phyloP scores from a whole-genome alignment of 2,888 invertebrate genomes.

The Eristalis tenax region DNA sequence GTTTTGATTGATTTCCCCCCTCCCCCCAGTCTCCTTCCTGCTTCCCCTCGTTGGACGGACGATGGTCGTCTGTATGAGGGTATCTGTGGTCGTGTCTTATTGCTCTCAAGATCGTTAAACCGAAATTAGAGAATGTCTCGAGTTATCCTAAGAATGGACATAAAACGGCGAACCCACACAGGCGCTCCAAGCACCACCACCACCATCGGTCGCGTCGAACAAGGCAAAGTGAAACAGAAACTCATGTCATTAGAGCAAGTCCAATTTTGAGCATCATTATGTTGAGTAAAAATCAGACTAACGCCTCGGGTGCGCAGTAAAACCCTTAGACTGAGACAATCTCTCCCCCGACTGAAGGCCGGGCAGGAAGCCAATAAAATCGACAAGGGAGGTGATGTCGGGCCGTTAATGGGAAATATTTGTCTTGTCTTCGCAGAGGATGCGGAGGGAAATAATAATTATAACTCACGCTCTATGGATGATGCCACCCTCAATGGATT shows the following conservation, averaged over 20 bases:
- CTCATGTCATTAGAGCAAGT: slow-evolving; percentile 30
- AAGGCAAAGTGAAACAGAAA: background rate
- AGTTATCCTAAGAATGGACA: background rate
- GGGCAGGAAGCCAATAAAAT: slow-evolving; percentile 31
- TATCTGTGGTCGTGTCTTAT: background rate
- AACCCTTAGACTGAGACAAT: slow-evolving; percentile 14
- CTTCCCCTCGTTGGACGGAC: background rate
- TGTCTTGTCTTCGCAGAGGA: background rate
- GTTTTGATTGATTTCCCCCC: slow-evolving; percentile 12
- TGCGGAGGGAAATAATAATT: background rate
- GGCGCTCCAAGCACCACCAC: background rate
- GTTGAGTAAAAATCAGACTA: slow-evolving; percentile 38
- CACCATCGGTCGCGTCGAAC: background rate
- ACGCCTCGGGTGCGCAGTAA: slow-evolving; percentile 35
- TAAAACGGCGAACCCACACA: slow-evolving; percentile 5
- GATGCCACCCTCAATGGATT: background rate
- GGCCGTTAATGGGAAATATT: slow-evolving; percentile 19
- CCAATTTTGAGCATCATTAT: slow-evolving; percentile 29
- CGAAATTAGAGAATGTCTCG: slow-evolving; percentile 19
- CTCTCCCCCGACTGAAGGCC: background rate
- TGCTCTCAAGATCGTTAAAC: background rate
- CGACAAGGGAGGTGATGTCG: slow-evolving; percentile 13
- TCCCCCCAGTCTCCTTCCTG: background rate
- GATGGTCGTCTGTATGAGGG: background rate
- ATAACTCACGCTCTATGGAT: background rate